phyloP scores from a whole-genome alignment of 2,797 vertebrate genomes.

The Poecilia picta region DNA sequence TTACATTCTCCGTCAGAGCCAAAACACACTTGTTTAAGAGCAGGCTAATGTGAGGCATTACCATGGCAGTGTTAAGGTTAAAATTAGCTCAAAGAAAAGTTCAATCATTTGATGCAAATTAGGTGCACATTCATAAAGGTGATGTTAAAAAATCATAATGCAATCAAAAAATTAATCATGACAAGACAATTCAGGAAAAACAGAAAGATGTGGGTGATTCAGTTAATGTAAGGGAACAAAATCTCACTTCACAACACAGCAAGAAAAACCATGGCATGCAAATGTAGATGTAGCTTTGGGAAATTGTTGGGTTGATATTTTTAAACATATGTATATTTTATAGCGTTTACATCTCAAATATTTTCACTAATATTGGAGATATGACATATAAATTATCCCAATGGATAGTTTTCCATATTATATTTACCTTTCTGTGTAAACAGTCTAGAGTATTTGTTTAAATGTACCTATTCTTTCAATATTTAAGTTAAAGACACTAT shows the following conservation, averaged over 20 bases:
- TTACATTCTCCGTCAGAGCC: conserved; percentile 53
- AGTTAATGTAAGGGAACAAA: conserved; percentile 83
- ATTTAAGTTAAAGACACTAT: conserved; percentile 33
- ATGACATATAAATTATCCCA: background rate
- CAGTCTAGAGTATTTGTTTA: background rate
- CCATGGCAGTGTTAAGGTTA: conserved; percentile 77
- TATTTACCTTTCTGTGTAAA: background rate
- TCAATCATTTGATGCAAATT: conserved; percentile 71
- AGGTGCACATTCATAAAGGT: conserved; percentile 74
- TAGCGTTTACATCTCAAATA: background rate
- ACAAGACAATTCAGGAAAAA: conserved; percentile 60
- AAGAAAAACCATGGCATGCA: conserved; percentile 77
- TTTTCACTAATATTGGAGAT: background rate
- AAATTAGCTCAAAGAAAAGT: conserved; percentile 76
- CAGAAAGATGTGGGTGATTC: conserved; percentile 58
- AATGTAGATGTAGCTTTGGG: conserved; percentile 53
- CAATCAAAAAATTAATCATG: conserved; percentile 64
- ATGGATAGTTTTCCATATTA: background rate
- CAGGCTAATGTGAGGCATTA: conserved; percentile 70
- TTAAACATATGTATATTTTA: background rate
- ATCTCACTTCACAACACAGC: conserved; percentile 78
- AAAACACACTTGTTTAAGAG: conserved; percentile 65
- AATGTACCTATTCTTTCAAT: background rate
- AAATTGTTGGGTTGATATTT: background rate
- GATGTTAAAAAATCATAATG: conserved; percentile 74